phyloP scores from a whole-genome alignment of 2,888 invertebrate genomes.

The Catocala fraxini region DNA sequence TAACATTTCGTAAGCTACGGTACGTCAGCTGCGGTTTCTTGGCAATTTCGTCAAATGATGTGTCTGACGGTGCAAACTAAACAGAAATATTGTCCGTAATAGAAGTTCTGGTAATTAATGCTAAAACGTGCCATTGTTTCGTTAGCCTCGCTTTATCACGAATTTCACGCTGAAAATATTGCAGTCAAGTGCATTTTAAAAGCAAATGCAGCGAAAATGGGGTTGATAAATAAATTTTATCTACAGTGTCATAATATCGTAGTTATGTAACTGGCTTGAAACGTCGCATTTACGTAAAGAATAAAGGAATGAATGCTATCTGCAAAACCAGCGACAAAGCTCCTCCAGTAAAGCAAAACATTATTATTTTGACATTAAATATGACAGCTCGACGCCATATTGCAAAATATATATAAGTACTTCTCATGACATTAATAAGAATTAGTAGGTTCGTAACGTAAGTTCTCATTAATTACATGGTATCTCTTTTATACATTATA shows the following conservation, averaged over 20 bases:
- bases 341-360: not conserved
- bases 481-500: not conserved
- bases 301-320: not conserved
- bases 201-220: not conserved
- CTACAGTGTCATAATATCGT: not conserved
- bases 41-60: conserved; percentile 54
- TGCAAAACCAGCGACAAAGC: not conserved
- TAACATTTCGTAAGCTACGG: conserved; percentile 57
- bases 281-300: not conserved
- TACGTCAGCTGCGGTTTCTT: conserved; percentile 59
- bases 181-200: not conserved
- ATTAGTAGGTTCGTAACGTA: too few species aligned
- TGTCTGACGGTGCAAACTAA: conserved; percentile 37
- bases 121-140: conserved; percentile 2
- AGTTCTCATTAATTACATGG: too few species aligned
- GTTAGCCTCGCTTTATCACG: not conserved
- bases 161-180: not conserved
- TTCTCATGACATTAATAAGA: too few species aligned
- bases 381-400: too few species aligned
- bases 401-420: too few species aligned
- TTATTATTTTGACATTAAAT: too few species aligned
- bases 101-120: conserved; percentile 21
- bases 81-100: conserved; percentile 28
- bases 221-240: not conserved
- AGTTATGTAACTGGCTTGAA: not conserved